These are phyloP conservation scores for Ophion obscuratus DNA, from an alignment of 2,888 invertebrate genomes.

Conservation along the genomic window DNA sequence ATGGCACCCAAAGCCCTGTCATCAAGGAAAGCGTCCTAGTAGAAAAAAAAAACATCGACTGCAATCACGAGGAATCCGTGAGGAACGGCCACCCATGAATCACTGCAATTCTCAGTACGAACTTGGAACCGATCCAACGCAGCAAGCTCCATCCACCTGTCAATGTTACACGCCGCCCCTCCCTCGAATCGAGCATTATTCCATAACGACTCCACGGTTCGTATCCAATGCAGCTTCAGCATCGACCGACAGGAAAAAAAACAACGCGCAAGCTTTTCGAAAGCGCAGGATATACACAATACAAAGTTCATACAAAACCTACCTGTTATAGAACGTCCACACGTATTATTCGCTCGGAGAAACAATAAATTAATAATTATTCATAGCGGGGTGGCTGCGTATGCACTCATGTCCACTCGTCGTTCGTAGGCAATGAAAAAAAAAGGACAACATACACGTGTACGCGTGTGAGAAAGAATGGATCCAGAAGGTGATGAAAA, in stretches of 20 bases:
- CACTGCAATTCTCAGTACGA: neutral
- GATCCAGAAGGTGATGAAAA: conserved; percentile 19
- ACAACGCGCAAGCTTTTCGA: neutral
- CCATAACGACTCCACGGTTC: neutral
- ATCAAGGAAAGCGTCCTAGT: neutral
- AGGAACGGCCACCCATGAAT: neutral
- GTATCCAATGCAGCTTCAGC: neutral
- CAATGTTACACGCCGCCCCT: neutral
- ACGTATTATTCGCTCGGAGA: neutral
- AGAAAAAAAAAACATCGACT: neutral
- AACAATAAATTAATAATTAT: conserved; percentile 15
- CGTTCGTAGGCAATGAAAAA: conserved; percentile 15
- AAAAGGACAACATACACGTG: conserved; percentile 1
- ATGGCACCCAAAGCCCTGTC: neutral
- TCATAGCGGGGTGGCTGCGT: conserved; percentile 6
- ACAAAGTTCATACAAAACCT: neutral
- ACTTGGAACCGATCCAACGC: neutral
- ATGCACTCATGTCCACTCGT: neutral
- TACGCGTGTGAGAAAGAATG: conserved; percentile 21
- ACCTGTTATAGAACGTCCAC: neutral
- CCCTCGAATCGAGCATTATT: neutral
- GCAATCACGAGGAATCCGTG: neutral
- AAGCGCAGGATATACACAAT: neutral
- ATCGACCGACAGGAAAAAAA: neutral
- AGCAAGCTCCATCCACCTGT: conserved; percentile 5